These are phyloP conservation scores for Chesias legatella DNA, from an alignment of 2,888 invertebrate species.

Conservation along the genomic window DNA sequence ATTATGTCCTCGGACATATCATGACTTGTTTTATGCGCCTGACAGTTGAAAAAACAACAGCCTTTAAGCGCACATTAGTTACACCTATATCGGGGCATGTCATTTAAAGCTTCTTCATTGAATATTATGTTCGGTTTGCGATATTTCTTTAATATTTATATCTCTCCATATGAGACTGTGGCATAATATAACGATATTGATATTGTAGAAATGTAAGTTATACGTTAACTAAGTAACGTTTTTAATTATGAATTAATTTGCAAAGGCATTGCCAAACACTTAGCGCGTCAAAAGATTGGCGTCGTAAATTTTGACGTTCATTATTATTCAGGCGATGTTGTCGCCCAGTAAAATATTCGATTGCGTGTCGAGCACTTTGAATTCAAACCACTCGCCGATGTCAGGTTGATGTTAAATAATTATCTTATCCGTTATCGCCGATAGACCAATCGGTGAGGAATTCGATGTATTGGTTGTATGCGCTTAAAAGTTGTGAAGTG, in stretches of 20 bases:
- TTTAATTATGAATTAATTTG: constrained; percentile 21
- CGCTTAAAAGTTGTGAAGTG: too few relatives aligned
- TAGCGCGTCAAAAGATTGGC: constrained; percentile 16
- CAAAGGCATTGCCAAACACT: constrained; percentile 19
- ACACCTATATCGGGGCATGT: constrained; percentile 44
- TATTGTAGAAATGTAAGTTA: constrained; percentile 16
- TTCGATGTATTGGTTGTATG: constrained; percentile 52
- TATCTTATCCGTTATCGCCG: constrained; percentile 51
- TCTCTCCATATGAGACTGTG: constrained; percentile 31
- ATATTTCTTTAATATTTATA: constrained; percentile 40
- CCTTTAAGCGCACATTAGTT: constrained; percentile 41
- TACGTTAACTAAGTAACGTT: constrained; percentile 13
- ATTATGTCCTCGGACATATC: constrained; percentile 42
- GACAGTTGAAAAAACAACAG: constrained; percentile 41
- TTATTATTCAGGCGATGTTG: constrained; percentile 32
- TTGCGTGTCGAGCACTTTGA: constrained; percentile 28
- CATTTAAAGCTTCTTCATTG: constrained; percentile 48
- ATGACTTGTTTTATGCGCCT: constrained; percentile 37
- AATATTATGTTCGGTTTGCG: constrained; percentile 35
- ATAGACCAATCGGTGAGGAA: constrained; percentile 55
- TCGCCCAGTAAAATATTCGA: constrained; percentile 32
- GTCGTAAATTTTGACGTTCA: constrained; percentile 22
- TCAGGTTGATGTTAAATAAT: constrained; percentile 41
- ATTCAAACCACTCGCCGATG: constrained; percentile 40
- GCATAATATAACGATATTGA: constrained; percentile 9